These are phyloP conservation scores for Hedychridium roseum DNA, from an alignment of 2,888 invertebrate species.

Conservation along the genomic window DNA sequence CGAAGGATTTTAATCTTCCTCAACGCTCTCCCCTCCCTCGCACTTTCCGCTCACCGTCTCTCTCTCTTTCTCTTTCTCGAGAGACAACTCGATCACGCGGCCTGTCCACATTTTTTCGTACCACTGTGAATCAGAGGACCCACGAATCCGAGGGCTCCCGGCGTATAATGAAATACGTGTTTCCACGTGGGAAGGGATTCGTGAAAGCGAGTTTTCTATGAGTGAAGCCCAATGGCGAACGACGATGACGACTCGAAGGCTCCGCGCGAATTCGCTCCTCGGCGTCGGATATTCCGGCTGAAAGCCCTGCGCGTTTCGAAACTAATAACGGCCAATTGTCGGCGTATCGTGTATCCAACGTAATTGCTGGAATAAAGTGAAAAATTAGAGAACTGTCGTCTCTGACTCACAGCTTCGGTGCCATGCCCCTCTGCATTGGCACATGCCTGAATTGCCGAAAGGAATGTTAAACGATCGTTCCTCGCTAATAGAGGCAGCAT, in stretches of 20 bases:
- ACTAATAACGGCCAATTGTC: slow-evolving; percentile 55
- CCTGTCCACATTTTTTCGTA: no score
- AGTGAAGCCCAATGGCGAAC: background rate
- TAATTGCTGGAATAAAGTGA: slow-evolving; percentile 61
- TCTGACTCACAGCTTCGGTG: slow-evolving; percentile 13
- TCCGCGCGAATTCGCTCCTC: slow-evolving; percentile 33
- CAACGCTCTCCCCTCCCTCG: slow-evolving; percentile 5
- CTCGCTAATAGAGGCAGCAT: no score
- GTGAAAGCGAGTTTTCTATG: background rate
- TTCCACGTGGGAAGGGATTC: background rate
- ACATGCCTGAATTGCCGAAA: no score
- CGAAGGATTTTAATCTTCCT: no score
- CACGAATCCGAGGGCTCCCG: background rate
- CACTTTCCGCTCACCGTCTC: slow-evolving; percentile 24
- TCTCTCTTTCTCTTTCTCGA: slow-evolving; percentile 13
- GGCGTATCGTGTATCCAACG: slow-evolving; percentile 50
- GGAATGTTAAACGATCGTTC: slow-evolving; percentile 58
- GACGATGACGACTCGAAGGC: background rate
- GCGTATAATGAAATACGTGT: background rate
- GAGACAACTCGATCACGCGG: slow-evolving; percentile 9
- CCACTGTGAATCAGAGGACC: no score
- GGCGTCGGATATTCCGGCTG: slow-evolving; percentile 36
- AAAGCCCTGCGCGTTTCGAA: slow-evolving; percentile 44
- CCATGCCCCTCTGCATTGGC: slow-evolving; percentile 15
- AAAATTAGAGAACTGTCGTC: slow-evolving; percentile 53